phyloP scores from a whole-genome alignment of 2,888 invertebrate species.

The Buathra laborator region DNA sequence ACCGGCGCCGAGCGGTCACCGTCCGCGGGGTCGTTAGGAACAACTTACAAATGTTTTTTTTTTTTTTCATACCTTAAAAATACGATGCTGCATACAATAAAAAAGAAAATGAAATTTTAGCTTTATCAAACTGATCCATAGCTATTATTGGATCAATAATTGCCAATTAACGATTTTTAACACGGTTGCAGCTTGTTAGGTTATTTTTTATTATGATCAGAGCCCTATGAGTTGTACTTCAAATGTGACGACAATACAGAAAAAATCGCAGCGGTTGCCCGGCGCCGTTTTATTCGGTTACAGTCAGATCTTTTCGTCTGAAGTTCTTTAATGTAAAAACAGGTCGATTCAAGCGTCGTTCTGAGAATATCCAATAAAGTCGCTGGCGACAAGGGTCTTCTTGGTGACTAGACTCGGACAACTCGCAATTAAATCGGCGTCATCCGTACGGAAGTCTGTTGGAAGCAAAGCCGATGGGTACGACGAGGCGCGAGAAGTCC shows the following conservation, averaged over 20 bases:
- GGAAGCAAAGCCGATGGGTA: background rate
- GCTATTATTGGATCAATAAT: too few species aligned
- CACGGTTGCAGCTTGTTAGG: too few species aligned
- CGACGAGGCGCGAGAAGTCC: conserved; percentile 71
- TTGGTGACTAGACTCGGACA: conserved; percentile 72
- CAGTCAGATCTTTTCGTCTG: background rate
- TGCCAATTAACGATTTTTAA: too few species aligned
- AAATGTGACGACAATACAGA: too few species aligned
- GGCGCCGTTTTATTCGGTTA: background rate
- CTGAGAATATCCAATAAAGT: conserved; percentile 3
- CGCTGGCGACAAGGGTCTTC: background rate
- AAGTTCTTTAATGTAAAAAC: background rate
- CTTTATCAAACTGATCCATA: background rate
- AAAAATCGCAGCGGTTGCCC: background rate
- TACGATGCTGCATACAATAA: conserved; percentile 16
- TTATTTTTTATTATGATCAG: too few species aligned
- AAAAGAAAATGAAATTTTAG: background rate
- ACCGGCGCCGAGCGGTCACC: conserved; percentile 59
- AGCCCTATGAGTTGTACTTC: too few species aligned
- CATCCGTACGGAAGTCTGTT: conserved; percentile 48
- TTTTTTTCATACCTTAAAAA: conserved; percentile 15
- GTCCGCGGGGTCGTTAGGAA: conserved; percentile 44
- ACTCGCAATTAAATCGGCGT: conserved; percentile 79
- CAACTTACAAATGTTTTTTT: conserved; percentile 44
- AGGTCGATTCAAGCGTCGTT: conserved; percentile 3